Conservation (phyloP, 2,888 invertebrate genomes). For the Cyclophora albipunctata region DNA sequence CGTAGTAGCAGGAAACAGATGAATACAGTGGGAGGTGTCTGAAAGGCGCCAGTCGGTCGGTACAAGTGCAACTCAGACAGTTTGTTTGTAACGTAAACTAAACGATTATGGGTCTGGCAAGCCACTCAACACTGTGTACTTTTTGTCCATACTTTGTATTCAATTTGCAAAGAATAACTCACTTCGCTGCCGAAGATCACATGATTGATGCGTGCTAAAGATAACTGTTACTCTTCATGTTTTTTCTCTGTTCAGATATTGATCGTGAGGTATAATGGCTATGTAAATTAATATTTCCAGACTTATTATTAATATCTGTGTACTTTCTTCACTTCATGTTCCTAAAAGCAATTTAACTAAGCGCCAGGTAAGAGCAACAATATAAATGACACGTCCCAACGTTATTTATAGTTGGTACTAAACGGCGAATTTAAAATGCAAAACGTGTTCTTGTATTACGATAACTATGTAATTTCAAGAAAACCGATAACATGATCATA, state of each 20-base stretch:
- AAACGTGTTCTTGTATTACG: constrained; percentile 3
- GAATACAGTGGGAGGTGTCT: constrained; percentile 25
- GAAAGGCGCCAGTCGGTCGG: constrained; percentile 29
- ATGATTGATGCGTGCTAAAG: too few species aligned
- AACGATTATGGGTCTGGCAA: constrained; percentile 17
- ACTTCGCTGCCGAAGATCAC: too few species aligned
- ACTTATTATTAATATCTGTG: too few species aligned
- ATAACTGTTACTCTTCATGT: too few species aligned
- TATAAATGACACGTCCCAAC: too few species aligned
- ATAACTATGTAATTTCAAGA: constrained; percentile 3
- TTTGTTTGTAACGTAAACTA: constrained; percentile 29
- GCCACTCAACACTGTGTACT: constrained; percentile 8
- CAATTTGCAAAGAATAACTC: not conserved
- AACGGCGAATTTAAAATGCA: constrained; percentile 3
- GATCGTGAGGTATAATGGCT: too few species aligned
- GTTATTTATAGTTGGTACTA: too few species aligned
- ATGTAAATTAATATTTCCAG: too few species aligned
- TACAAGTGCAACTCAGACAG: constrained; percentile 17
- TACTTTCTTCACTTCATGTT: too few species aligned
- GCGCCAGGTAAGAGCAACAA: too few species aligned
- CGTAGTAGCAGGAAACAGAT: constrained; percentile 38
- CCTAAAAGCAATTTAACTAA: too few species aligned
- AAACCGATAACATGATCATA: constrained; percentile 6
- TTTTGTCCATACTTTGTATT: not conserved
- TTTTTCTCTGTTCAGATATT: too few species aligned